A percentile compares a stretch with the other conserved stretches of the same genome.
Evolutionary conservation across 2,113 vertebrate species (phyloP).

Genomic region (Nettapus auritus): DNA sequence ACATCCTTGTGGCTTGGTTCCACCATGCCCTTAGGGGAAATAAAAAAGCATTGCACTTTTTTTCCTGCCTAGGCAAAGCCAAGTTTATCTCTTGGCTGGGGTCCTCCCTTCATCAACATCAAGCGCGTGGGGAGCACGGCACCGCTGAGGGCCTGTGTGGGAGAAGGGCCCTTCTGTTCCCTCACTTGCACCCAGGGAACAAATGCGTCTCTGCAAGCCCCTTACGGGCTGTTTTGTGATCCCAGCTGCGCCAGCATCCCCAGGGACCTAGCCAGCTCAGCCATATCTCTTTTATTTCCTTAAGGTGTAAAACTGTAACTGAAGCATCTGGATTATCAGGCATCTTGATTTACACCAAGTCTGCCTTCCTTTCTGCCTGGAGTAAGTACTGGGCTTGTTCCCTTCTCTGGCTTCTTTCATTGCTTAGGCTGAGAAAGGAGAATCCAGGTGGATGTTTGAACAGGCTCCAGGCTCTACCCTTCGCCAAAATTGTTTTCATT

Average conservation of each 20-base stretch:
- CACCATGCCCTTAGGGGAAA: background rate
- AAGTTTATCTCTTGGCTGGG: background rate
- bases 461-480: background rate
- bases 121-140: background rate
- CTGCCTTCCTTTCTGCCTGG: background rate
- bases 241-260: background rate
- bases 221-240: background rate
- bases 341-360: background rate
- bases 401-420: background rate
- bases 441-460: background rate
- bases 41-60: background rate
- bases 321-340: background rate
- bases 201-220: background rate
- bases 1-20: background rate
- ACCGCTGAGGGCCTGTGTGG: background rate
- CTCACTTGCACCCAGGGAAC: background rate
- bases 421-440: background rate
- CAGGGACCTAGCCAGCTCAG: background rate
- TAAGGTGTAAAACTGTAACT: background rate
- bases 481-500: background rate
- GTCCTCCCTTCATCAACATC: accelerated
- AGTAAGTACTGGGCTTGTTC: background rate
- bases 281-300: background rate
- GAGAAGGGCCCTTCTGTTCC: background rate
- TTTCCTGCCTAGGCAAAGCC: background rate